Conservation (phyloP, 2,888 invertebrate genomes). For the Zeuzera pyrina region DNA sequence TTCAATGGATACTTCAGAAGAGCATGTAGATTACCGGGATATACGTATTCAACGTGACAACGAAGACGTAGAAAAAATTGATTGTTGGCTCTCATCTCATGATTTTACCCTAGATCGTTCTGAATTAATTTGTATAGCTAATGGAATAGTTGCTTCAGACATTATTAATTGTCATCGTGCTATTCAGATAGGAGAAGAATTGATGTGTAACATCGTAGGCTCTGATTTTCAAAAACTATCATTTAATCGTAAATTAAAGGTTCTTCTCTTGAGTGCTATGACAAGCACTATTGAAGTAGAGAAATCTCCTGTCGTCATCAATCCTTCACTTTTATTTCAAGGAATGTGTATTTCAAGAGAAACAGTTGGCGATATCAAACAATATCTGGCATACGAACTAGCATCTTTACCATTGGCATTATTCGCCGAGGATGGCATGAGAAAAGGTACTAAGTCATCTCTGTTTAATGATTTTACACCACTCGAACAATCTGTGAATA, state of each 20-base stretch:
- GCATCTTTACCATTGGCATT: slow-evolving; percentile 8
- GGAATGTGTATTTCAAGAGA: slow-evolving; percentile 5
- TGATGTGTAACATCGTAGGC: neutral
- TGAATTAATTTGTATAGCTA: neutral
- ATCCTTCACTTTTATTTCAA: slow-evolving; percentile 3
- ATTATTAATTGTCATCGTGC: neutral
- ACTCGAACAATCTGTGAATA: slow-evolving; percentile 5
- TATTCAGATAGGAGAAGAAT: neutral
- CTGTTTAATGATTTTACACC: slow-evolving; percentile 9
- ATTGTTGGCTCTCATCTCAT: too few species aligned
- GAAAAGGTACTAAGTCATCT: slow-evolving; percentile 11
- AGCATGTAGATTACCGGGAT: neutral
- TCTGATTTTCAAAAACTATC: neutral
- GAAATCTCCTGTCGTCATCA: slow-evolving; percentile 2
- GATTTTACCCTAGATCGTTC: neutral
- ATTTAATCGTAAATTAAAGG: neutral
- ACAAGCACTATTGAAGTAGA: slow-evolving; percentile 1
- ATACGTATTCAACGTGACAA: neutral
- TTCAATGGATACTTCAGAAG: neutral
- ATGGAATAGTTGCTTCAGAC: neutral
- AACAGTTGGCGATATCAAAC: slow-evolving; percentile 5
- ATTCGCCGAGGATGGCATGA: slow-evolving; percentile 12
- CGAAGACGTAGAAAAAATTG: neutral
- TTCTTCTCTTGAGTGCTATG: neutral
- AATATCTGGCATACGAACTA: slow-evolving; percentile 4